Base-by-base conservation (phyloP, 2,113 vertebrate species). In the Willisornis vidua region DNA sequence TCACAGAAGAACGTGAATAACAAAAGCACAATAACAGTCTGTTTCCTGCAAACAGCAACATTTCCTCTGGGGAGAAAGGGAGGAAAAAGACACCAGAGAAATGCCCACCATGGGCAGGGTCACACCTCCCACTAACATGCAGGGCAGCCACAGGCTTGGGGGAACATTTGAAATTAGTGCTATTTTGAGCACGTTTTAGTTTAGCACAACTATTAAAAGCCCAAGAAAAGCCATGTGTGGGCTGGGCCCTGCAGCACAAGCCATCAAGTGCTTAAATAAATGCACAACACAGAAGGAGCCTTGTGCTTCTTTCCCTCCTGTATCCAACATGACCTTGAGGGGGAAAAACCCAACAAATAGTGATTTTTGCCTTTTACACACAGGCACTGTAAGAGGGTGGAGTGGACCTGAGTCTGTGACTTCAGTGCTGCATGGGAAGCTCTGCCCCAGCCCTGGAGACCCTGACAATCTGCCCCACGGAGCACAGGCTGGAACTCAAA, bases 181-280 rank as follows among this genome's bases (percentile, higher is more conserved):
- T 94, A 75, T 87, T 93, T 59, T 29, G 43, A 91, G 80, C n/a
- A 28, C 28, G 35, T 62, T 80, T 84, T 19, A 62, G 26, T 80
- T 90, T 28, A 96, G 89, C 41, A 83, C 72, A 62, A 49, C 86
- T 94, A 80, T 73, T 85, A 86, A 86, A 94, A 94, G 86, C 33
- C 49, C 58, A 68, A 45, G n/a, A 80, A 68, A 88, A 58, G 49
- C 35, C 43, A 26, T 5, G 16, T 52, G 33, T 26, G 54, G 58
- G 62, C 35, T 73, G 68, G 49, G 75, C 72, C n/a, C 54, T 28
- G 54, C 45, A 90, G 80, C 68, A 76, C 67, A 73, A 90, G 62
- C 26, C 79, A 92, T 10, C 68, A 76, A 62, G n/a, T 37, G 55
- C 37, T 75, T 43, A 43, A 83, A 66, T 62, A 83, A 94, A 94